Percentiles rank a stretch among this genome's conserved stretches.
phyloP scores from a whole-genome alignment of 2,888 invertebrate genomes.

The Parnassius mnemosyne region DNA sequence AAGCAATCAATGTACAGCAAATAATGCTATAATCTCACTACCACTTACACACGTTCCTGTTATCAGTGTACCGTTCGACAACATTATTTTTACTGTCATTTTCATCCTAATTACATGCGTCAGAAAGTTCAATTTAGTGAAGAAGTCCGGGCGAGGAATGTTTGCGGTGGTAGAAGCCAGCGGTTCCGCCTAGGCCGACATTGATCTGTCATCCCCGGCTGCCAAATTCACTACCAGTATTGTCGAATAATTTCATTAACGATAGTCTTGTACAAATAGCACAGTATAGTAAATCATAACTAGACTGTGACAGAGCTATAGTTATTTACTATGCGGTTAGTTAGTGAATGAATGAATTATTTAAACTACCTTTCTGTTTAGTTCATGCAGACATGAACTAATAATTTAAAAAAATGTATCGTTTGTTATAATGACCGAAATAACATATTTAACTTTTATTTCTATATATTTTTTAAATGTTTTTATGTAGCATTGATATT shows the following conservation, averaged over 20 bases:
- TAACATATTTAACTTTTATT: too few relatives aligned
- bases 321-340: too few relatives aligned
- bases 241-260: slow-evolving; percentile 35
- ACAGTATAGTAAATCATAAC: neutral
- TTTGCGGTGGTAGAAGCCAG: slow-evolving; percentile 42
- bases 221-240: slow-evolving; percentile 30
- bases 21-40: slow-evolving; percentile 16
- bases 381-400: too few relatives aligned
- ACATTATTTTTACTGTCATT: slow-evolving; percentile 28
- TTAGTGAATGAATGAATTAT: too few relatives aligned
- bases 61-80: slow-evolving; percentile 35
- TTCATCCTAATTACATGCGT: slow-evolving; percentile 19
- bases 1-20: slow-evolving; percentile 40
- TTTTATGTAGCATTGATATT: too few relatives aligned
- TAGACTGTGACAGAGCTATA: neutral
- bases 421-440: too few relatives aligned
- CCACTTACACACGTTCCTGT: slow-evolving; percentile 32
- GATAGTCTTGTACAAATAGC: slow-evolving; percentile 1
- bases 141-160: neutral
- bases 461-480: too few relatives aligned
- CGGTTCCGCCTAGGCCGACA: slow-evolving; percentile 60
- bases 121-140: slow-evolving; percentile 33
- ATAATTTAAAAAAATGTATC: too few relatives aligned
- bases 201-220: slow-evolving; percentile 51
- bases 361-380: too few relatives aligned